phyloP scores from a whole-genome alignment of 2,113 vertebrate species.

The Pachypanchax playfairii region DNA sequence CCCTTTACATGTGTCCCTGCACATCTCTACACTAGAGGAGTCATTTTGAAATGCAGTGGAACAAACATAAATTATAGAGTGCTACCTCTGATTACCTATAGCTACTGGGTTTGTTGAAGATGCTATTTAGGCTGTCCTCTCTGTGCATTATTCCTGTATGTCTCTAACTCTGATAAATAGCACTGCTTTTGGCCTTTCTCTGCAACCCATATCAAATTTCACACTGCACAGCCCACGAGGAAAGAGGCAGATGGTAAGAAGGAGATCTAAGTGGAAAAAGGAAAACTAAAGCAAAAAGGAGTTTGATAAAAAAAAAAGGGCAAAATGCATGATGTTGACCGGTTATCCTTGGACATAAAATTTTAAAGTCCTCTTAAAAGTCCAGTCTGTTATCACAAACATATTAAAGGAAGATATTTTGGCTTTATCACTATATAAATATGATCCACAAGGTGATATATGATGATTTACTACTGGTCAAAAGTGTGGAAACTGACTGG shows the following conservation, averaged over 20 bases:
- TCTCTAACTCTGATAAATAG: slow-evolving; percentile 69
- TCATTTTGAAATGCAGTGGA: slow-evolving; percentile 36
- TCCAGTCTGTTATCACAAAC: neutral
- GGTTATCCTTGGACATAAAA: neutral
- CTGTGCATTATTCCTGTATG: slow-evolving; percentile 29
- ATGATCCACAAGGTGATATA: too few relatives aligned
- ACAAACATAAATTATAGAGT: slow-evolving; percentile 38
- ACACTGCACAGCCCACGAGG: slow-evolving; percentile 27
- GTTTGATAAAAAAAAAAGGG: neutral
- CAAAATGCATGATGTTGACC: slow-evolving; percentile 4
- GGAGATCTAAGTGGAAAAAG: slow-evolving; percentile 12
- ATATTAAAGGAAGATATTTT: neutral
- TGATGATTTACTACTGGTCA: too few relatives aligned
- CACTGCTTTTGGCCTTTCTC: slow-evolving; percentile 56
- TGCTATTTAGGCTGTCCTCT: slow-evolving; percentile 32
- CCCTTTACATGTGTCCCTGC: neutral
- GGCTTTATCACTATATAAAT: neutral
- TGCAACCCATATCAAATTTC: slow-evolving; percentile 57
- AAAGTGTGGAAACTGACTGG: too few relatives aligned
- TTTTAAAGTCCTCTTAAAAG: neutral
- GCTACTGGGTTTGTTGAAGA: slow-evolving; percentile 24
- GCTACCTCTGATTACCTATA: slow-evolving; percentile 41
- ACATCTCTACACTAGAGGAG: slow-evolving; percentile 35
- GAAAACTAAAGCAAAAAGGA: slow-evolving; percentile 3
- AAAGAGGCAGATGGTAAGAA: slow-evolving; percentile 11